Evolutionary conservation across 2,113 vertebrate species (phyloP).

Genomic region (Chascanopsetta lugubris): DNA sequence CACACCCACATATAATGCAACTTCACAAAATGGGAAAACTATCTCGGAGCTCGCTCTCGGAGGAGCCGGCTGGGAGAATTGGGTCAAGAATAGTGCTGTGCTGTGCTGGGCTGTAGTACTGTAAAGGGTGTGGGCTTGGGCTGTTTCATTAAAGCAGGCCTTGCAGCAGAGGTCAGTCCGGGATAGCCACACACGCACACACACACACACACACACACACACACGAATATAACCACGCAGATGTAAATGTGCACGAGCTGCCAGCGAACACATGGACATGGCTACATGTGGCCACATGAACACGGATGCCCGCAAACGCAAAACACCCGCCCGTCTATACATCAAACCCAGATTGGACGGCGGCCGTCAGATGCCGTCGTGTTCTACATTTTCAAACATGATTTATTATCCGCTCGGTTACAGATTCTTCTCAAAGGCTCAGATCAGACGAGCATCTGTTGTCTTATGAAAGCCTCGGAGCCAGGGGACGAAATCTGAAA

Average conservation of each 20-base stretch:
- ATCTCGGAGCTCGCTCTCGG: conserved; percentile 53
- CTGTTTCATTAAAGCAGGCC: conserved; percentile 59
- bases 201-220: background rate
- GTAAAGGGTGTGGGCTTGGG: conserved; percentile 46
- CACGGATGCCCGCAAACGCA: background rate
- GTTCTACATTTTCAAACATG: conserved; percentile 42
- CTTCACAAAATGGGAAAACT: conserved; percentile 61
- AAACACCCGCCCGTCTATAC: conserved; percentile 1
- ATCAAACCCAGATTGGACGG: conserved; percentile 30
- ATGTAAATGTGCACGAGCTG: background rate
- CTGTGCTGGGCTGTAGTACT: conserved; percentile 38
- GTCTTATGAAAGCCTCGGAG: conserved; percentile 29
- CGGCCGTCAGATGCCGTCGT: conserved; percentile 14
- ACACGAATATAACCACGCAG: background rate
- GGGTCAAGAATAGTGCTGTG: conserved; percentile 68
- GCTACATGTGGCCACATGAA: background rate
- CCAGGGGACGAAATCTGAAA: conserved; percentile 12
- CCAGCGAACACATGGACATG: background rate
- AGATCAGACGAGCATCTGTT: conserved; percentile 34
- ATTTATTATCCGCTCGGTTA: conserved; percentile 47
- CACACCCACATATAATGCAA: conserved; percentile 10
- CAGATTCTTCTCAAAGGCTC: conserved; percentile 37
- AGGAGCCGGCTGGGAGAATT: conserved; percentile 60
- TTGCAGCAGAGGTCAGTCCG: conserved; percentile 46
- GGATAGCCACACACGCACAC: conserved; percentile 37